Percentiles rank a stretch among this genome's conserved stretches.
Evolutionary conservation across 2,888 invertebrate genomes (phyloP).

Genomic region (Toxonevra muliebris): DNA sequence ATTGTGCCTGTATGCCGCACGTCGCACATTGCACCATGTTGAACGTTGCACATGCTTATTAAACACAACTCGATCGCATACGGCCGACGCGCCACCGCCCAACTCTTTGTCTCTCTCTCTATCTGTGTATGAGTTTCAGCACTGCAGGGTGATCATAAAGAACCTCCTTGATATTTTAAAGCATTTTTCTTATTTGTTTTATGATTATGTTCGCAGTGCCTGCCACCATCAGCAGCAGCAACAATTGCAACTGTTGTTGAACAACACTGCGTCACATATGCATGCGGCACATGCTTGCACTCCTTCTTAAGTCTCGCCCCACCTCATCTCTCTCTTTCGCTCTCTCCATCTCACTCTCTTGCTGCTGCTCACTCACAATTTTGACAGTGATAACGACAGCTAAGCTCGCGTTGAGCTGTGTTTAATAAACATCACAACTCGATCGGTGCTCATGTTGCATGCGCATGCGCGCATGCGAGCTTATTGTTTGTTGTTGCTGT

Average conservation of each 20-base stretch:
- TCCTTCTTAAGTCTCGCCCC: slow-evolving; percentile 4
- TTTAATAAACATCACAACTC: slow-evolving; percentile 23
- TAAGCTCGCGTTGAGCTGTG: slow-evolving; percentile 29
- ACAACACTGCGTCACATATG: slow-evolving; percentile 7
- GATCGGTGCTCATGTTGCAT: not conserved
- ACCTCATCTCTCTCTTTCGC: too few species aligned
- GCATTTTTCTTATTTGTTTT: slow-evolving; percentile 49
- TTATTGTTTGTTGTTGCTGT: slow-evolving; percentile 26
- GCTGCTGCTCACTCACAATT: slow-evolving; percentile 18
- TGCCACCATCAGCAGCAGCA: slow-evolving; percentile 44
- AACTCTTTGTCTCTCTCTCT: not conserved
- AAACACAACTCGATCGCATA: not conserved
- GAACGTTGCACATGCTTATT: too few species aligned
- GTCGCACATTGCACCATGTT: not conserved
- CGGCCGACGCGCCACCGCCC: not conserved
- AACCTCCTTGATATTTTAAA: slow-evolving; percentile 30
- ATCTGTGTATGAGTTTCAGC: slow-evolving; percentile 2
- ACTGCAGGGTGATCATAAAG: slow-evolving; percentile 31
- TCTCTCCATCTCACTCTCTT: too few species aligned
- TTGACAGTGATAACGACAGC: slow-evolving; percentile 38
- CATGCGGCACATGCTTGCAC: not conserved
- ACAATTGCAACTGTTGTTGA: not conserved
- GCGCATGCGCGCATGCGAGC: not conserved
- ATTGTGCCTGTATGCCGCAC: not conserved
- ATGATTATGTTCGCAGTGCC: slow-evolving; percentile 54